Percentiles rank a stretch among this genome's conserved stretches.
These are phyloP conservation scores for Sebastiscus tertius DNA, from an alignment of 2,797 vertebrate species.

Conservation along the genomic window DNA sequence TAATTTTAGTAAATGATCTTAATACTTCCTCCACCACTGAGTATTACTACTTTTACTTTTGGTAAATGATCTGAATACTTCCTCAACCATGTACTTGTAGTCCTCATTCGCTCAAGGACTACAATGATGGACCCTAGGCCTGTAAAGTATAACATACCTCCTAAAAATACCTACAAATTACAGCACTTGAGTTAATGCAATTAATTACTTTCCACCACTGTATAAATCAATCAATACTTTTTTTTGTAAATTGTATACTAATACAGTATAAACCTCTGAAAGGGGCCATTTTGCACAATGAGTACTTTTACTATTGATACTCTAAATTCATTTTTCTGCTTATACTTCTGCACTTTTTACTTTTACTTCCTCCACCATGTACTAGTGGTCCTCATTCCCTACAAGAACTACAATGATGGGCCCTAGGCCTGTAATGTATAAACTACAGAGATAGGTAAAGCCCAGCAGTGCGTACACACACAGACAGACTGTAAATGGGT, in stretches of 20 bases:
- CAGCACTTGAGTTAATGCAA: too few species aligned
- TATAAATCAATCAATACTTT: too few species aligned
- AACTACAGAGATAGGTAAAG: constrained; percentile 23
- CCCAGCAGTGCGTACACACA: neutral
- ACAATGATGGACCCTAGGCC: neutral
- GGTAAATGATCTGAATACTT: neutral
- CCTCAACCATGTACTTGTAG: too few species aligned
- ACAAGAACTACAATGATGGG: neutral
- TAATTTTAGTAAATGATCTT: neutral
- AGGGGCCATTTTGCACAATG: neutral
- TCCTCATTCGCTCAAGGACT: too few species aligned
- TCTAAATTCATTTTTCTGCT: neutral
- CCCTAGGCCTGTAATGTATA: neutral
- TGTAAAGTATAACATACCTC: neutral
- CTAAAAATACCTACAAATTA: neutral
- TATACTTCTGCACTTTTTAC: too few species aligned
- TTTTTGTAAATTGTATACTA: neutral
- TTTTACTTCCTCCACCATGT: neutral
- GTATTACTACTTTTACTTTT: neutral
- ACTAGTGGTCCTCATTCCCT: neutral
- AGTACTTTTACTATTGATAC: neutral
- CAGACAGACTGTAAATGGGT: constrained; percentile 33
- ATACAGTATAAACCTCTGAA: neutral
- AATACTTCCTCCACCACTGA: neutral
- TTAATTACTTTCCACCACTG: neutral